Evolutionary conservation across 2,113 vertebrate genomes (phyloP), one percentile per base, ranked within the genome.

Genomic region (Chiloscyllium plagiosum): DNA sequence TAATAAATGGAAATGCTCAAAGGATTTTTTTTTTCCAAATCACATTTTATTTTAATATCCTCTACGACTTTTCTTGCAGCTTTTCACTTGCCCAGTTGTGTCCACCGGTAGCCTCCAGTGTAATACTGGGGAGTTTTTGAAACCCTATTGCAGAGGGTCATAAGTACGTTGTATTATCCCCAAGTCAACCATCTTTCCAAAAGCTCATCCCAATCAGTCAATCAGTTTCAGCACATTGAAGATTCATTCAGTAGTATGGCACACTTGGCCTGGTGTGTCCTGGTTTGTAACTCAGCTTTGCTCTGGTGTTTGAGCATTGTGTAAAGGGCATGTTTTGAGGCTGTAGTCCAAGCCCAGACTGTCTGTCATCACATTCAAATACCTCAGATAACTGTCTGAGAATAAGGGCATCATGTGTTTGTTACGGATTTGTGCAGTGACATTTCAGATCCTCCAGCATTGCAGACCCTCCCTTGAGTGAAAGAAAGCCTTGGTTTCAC

Each of bases 331-430:
- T n/a, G 15, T 17, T 37, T 37, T 65, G 56, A 92, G 56, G 89
- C 61, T 29, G 66, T 92, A 92, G 89, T 92, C 65, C n/a, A 92
- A 92, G 6, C n/a, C 56, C 56, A 92, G 56, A 4, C 89, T 7
- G 15, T 37, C 89, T 92, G 89, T 66, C 89, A 92, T 92, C 89
- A 66, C 56, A 17, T 92, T 66, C 61, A 66, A 66, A 92, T 92
- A 33, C 61, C 17, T 6, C 89, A 66, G 89, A 66, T 92, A 61
- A 66, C 15, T 92, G 61, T n/a, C 89, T 66, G 15, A 37, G 61
- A n/a, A 65, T 65, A 66, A 37, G 61, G n/a, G 52, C 56, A n/a
- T 33, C 33, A 5, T 66, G 61, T 90, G 89, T 65, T 65, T 15
- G 20, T 92, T 90, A 13, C 87, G 26, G 87, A 61, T 65, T 65